A percentile compares a stretch with the other conserved stretches of the same genome.
Evolutionary conservation across 2,888 invertebrate species (phyloP).

Genomic region (Tenthredo amoena): DNA sequence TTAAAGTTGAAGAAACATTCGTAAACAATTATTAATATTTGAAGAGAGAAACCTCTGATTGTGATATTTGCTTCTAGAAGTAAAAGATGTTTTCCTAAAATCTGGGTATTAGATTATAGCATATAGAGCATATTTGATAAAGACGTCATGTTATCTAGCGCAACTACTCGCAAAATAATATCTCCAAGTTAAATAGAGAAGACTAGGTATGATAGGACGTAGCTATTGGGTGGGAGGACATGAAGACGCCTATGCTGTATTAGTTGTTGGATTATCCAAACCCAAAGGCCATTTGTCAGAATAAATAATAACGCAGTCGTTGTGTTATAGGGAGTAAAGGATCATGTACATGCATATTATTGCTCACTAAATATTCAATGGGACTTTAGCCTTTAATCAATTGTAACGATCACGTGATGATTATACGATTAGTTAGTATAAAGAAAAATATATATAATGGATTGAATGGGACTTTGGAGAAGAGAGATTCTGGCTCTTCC

Average conservation of each 20-base stretch:
- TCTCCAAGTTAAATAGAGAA: background rate
- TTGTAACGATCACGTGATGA: background rate
- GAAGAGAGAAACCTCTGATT: background rate
- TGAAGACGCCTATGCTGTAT: background rate
- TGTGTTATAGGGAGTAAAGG: background rate
- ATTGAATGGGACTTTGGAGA: background rate
- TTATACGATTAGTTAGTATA: background rate
- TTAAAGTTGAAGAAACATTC: background rate
- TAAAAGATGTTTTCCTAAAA: background rate
- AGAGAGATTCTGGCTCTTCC: background rate
- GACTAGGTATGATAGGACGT: background rate
- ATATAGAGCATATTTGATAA: background rate
- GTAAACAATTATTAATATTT: background rate
- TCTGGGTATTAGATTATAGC: background rate
- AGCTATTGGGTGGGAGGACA: background rate
- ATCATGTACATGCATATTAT: too few species aligned
- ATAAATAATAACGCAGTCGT: background rate
- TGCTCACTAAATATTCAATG: background rate
- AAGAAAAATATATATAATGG: background rate
- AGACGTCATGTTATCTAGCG: background rate
- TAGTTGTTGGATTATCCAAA: background rate
- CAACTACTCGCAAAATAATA: background rate
- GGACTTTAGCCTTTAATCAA: background rate
- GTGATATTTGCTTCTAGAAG: background rate
- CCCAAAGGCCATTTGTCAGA: background rate